phyloP scores from a whole-genome alignment of 2,797 vertebrate species.

The Poecilia gillii region DNA sequence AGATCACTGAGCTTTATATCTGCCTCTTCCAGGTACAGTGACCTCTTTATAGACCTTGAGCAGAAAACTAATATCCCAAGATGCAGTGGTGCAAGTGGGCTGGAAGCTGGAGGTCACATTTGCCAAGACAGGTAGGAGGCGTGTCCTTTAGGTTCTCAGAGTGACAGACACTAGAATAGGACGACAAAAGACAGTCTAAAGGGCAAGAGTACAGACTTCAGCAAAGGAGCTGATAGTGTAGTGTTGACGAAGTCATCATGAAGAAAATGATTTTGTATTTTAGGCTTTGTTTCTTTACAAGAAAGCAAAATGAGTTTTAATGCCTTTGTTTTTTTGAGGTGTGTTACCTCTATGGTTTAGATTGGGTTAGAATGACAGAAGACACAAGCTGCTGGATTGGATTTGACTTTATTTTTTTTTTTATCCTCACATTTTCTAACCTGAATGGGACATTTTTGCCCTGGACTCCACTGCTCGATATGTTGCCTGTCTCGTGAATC shows the following conservation, averaged over 20 bases:
- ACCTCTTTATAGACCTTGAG: conserved; percentile 21
- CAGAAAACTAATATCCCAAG: conserved; percentile 80
- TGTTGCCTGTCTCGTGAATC: conserved; percentile 1
- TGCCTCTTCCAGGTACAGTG: conserved; percentile 33
- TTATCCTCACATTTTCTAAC: background rate
- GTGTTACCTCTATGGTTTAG: background rate
- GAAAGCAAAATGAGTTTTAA: conserved; percentile 12
- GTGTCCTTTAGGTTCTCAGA: conserved; percentile 55
- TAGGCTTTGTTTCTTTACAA: background rate
- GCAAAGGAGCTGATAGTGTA: conserved; percentile 5
- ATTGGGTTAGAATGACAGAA: conserved; percentile 5
- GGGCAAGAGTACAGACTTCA: conserved; percentile 49
- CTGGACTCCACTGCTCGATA: conserved; percentile 9
- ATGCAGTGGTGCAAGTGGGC: conserved; percentile 82
- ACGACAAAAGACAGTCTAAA: conserved; percentile 54
- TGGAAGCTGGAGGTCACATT: conserved; percentile 77
- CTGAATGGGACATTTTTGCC: background rate
- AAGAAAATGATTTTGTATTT: conserved; percentile 23
- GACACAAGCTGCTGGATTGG: background rate
- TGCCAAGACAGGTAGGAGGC: conserved; percentile 79
- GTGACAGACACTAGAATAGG: conserved; percentile 26
- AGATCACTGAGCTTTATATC: conserved; percentile 23
- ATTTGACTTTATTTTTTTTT: background rate
- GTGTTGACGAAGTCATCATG: conserved; percentile 9
- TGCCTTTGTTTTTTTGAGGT: background rate